Evolutionary conservation across 2,113 vertebrate species (phyloP).

Genomic region (Indicator indicator): DNA sequence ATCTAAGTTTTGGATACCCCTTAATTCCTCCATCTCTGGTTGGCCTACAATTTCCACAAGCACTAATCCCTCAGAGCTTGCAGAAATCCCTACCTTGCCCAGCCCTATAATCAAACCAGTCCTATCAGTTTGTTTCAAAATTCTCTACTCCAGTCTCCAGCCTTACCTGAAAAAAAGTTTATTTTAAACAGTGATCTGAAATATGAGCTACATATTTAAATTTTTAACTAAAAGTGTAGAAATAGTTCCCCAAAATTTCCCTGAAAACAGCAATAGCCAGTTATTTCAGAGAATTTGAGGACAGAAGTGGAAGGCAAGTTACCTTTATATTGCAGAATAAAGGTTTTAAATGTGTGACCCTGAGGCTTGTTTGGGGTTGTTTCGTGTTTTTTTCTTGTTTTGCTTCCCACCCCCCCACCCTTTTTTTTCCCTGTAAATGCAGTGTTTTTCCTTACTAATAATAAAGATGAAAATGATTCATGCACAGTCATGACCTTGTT

Average conservation of each 20-base stretch:
- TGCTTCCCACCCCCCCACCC: accelerated
- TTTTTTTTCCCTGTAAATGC: neutral
- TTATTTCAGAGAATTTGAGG: neutral
- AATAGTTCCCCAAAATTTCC: neutral
- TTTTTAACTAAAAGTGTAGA: neutral
- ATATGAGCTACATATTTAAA: neutral
- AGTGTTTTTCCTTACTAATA: neutral
- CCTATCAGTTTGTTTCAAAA: neutral
- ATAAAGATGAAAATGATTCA: slow-evolving; percentile 24
- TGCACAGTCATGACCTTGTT: neutral
- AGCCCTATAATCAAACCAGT: neutral
- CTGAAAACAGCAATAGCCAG: neutral
- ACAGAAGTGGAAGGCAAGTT: neutral
- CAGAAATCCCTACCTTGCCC: neutral
- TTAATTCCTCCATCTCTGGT: neutral
- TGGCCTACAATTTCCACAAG: neutral
- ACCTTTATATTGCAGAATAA: neutral
- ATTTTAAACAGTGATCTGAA: neutral
- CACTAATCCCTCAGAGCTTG: neutral
- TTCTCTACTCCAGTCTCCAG: neutral
- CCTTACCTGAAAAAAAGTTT: neutral
- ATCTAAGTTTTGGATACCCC: neutral
- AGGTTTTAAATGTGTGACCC: neutral
- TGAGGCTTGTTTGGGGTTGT: neutral
- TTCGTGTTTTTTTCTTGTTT: neutral